Conservation (phyloP, 2,113 vertebrate genomes). For the Trogon melanurus region DNA sequence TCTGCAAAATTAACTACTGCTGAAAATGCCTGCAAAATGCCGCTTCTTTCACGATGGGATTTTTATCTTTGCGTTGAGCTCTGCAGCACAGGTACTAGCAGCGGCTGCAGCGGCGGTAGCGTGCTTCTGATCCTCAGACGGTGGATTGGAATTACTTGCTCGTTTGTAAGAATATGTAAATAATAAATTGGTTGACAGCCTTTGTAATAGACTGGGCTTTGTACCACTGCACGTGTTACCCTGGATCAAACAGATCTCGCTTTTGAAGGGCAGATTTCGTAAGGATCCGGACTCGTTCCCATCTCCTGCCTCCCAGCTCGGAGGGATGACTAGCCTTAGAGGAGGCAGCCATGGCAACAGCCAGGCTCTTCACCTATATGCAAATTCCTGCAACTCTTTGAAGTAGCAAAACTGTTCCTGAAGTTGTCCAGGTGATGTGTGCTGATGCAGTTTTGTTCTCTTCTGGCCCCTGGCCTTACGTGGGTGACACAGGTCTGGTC, state of each 20-base stretch:
- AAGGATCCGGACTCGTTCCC: accelerated
- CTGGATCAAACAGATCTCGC: neutral
- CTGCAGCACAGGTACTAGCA: neutral
- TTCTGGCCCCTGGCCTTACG: accelerated
- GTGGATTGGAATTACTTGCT: neutral
- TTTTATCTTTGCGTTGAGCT: neutral
- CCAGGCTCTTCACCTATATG: neutral
- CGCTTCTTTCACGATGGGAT: neutral
- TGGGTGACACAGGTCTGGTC: neutral
- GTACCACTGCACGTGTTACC: neutral
- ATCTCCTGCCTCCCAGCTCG: neutral
- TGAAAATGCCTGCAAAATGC: neutral
- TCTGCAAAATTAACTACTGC: neutral
- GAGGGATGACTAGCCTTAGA: neutral
- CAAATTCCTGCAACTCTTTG: neutral
- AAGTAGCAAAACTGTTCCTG: neutral
- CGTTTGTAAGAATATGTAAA: neutral
- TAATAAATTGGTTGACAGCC: neutral
- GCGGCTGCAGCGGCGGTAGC: neutral
- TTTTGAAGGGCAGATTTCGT: neutral
- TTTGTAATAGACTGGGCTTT: neutral
- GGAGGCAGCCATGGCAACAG: neutral
- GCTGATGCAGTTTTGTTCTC: neutral
- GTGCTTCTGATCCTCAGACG: neutral
- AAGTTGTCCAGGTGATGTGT: neutral